These are phyloP conservation scores for Idaea biselata DNA, from an alignment of 2,888 invertebrate genomes.

Conservation along the genomic window DNA sequence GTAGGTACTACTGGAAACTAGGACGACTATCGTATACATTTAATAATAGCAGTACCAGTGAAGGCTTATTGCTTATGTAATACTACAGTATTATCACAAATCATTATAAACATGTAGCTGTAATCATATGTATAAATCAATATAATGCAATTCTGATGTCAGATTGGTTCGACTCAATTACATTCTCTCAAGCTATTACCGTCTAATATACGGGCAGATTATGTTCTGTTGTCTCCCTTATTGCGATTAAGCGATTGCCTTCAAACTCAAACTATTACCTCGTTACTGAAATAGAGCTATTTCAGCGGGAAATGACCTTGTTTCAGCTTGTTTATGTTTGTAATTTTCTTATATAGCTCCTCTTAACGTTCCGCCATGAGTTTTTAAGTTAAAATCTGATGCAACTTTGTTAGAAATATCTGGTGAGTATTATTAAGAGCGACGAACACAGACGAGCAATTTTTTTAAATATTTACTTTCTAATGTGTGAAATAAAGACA, in stretches of 20 bases:
- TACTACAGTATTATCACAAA: conserved; percentile 8
- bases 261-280: background rate
- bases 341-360: background rate
- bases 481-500: no score
- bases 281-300: background rate
- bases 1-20: no score
- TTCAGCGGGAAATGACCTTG: background rate
- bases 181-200: conserved; percentile 57
- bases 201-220: conserved; percentile 56
- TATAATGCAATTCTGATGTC: conserved; percentile 48
- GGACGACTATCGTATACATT: no score
- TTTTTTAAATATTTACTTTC: no score
- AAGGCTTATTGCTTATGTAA: conserved; percentile 3
- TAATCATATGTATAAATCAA: conserved; percentile 45
- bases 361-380: background rate
- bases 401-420: background rate
- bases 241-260: conserved; percentile 40
- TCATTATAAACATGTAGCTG: conserved; percentile 29
- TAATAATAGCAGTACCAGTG: no score
- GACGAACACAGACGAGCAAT: no score
- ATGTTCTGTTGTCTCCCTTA: conserved; percentile 36
- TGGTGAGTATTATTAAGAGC: background rate
- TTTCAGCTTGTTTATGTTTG: background rate
- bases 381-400: background rate
- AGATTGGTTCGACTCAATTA: conserved; percentile 63